Percentiles rank a stretch among this genome's conserved stretches.
Conservation (phyloP, 2,888 invertebrate species). For the Tenthredo livida region DNA sequence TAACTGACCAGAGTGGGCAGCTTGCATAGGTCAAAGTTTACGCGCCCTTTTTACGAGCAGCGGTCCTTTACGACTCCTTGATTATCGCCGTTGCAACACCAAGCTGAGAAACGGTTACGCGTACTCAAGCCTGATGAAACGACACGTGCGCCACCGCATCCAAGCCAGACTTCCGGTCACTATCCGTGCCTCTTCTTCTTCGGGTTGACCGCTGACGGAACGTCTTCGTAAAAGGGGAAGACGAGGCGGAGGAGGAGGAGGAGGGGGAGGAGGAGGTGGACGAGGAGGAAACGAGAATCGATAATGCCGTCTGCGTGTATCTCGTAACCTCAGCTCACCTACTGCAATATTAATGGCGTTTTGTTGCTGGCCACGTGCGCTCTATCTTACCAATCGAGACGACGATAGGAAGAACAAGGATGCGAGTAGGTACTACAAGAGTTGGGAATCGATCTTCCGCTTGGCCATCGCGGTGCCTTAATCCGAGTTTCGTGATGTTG, state of each 20-base stretch:
- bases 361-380: slow-evolving; percentile 35
- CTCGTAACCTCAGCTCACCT: slow-evolving; percentile 50
- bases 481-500: background rate
- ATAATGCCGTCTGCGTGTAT: slow-evolving; percentile 52
- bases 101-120: slow-evolving; percentile 34
- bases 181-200: slow-evolving; percentile 36
- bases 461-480: background rate
- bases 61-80: slow-evolving; percentile 31
- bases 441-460: slow-evolving; percentile 4
- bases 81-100: slow-evolving; percentile 41
- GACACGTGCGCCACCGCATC: slow-evolving; percentile 51
- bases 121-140: slow-evolving; percentile 30
- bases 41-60: slow-evolving; percentile 48
- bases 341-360: slow-evolving; percentile 50
- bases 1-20: slow-evolving; percentile 5
- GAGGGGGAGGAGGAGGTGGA: background rate
- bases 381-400: slow-evolving; percentile 6
- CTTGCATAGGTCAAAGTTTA: slow-evolving; percentile 36
- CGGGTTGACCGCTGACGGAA: background rate
- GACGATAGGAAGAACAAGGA: background rate
- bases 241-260: background rate
- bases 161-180: slow-evolving; percentile 46
- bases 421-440: background rate
- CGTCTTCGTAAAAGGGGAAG: slow-evolving; percentile 34
- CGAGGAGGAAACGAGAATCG: slow-evolving; percentile 45